A percentile compares a stretch with the other conserved stretches of the same genome.
These are phyloP conservation scores for Machimus rusticus DNA, from an alignment of 2,888 invertebrate species.

Conservation along the genomic window DNA sequence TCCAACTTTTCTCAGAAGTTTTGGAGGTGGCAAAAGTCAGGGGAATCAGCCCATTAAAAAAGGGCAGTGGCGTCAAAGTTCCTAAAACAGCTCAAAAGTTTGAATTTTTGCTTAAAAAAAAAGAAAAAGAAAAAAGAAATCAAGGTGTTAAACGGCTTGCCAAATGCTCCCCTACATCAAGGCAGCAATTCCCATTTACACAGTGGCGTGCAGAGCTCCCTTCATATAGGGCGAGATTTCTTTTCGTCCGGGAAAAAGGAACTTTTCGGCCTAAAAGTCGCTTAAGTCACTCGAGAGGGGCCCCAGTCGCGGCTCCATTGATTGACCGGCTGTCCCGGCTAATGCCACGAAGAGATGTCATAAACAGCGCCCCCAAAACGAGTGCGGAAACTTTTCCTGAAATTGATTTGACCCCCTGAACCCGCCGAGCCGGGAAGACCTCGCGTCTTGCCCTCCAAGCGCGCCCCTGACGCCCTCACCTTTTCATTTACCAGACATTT, in stretches of 20 bases:
- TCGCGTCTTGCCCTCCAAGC: not conserved
- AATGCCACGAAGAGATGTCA: slow-evolving; percentile 1
- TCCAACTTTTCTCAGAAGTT: not conserved
- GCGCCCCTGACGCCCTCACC: not conserved
- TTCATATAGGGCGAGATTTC: not conserved
- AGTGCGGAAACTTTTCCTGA: slow-evolving; percentile 10
- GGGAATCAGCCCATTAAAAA: not conserved
- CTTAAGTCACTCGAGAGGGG: not conserved
- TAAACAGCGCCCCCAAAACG: slow-evolving; percentile 21
- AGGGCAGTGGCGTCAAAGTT: not conserved
- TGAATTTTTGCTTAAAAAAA: not conserved
- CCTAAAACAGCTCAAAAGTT: not conserved
- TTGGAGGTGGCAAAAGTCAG: not conserved
- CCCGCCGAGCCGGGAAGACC: not conserved
- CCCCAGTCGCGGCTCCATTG: not conserved
- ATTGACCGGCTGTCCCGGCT: not conserved
- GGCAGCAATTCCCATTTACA: not conserved
- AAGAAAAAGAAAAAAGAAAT: too few relatives aligned
- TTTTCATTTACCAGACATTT: slow-evolving; percentile 7
- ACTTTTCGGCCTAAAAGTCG: not conserved
- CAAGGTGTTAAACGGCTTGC: slow-evolving; percentile 12
- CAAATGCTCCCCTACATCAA: not conserved
- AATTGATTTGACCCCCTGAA: slow-evolving; percentile 25
- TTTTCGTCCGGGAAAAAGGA: not conserved
- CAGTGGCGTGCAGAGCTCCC: not conserved